phyloP scores from a whole-genome alignment of 2,113 vertebrate genomes.

The Circaetus cinerascens region DNA sequence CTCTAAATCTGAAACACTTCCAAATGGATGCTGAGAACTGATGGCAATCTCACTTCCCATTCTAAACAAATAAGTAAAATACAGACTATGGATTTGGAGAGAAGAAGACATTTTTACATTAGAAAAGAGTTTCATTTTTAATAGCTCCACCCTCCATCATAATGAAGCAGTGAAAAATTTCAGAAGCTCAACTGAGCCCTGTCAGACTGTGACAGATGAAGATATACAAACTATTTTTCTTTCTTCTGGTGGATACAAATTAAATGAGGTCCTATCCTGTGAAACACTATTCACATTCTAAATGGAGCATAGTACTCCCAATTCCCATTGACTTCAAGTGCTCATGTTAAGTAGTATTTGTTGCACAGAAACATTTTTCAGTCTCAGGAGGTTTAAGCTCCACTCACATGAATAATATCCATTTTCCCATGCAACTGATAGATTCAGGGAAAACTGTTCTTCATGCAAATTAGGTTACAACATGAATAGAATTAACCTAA shows the following conservation, averaged over 20 bases:
- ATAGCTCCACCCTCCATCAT: background rate
- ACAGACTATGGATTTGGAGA: background rate
- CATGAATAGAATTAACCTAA: constrained; percentile 11
- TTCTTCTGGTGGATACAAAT: background rate
- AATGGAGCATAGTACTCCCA: background rate
- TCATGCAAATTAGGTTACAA: constrained; percentile 17
- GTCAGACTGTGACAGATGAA: background rate
- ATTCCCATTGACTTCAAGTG: constrained; percentile 39
- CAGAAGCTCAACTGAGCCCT: background rate
- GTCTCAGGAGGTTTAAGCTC: constrained; percentile 1
- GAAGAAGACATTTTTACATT: background rate
- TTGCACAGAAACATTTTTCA: constrained; percentile 33
- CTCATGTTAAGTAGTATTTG: constrained; percentile 31
- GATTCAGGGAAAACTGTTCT: constrained; percentile 5
- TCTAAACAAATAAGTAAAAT: background rate
- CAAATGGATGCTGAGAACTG: background rate
- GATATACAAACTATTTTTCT: background rate
- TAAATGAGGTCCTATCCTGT: background rate
- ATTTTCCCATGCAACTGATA: constrained; percentile 12
- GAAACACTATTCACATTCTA: constrained; percentile 10
- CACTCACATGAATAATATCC: constrained; percentile 4
- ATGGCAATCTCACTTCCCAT: background rate
- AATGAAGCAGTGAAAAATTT: background rate
- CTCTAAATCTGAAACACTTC: background rate
- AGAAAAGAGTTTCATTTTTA: background rate